These are phyloP conservation scores for Xestia sexstrigata DNA, from an alignment of 2,888 invertebrate genomes.

Conservation along the genomic window DNA sequence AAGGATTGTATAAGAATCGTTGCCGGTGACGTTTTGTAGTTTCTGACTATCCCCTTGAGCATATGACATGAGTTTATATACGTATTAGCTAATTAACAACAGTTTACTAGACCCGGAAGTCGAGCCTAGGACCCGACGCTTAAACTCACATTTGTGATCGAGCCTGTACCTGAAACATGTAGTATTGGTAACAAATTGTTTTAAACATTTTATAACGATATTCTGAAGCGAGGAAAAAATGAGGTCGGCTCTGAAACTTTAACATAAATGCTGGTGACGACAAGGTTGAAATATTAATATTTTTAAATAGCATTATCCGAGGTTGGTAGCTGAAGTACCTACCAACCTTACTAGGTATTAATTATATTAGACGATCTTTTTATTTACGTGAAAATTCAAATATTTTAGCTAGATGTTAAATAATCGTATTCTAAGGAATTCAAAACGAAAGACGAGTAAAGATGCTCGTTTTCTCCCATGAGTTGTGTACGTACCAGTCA, in stretches of 20 bases:
- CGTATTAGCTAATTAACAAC: background rate
- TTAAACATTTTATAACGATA: constrained; percentile 12
- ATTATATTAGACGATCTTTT: background rate
- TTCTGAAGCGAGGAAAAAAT: constrained; percentile 17
- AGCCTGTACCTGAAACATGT: no score
- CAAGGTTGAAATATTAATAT: constrained; percentile 3
- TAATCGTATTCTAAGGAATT: constrained; percentile 18
- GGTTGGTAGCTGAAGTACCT: background rate
- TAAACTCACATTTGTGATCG: background rate
- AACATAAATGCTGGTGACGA: constrained; percentile 6
- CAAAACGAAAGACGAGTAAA: constrained; percentile 12
- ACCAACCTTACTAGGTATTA: background rate
- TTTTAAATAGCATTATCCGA: constrained; percentile 4
- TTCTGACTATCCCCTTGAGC: background rate
- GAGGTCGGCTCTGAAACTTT: constrained; percentile 21
- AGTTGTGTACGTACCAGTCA: constrained; percentile 23
- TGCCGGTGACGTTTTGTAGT: background rate
- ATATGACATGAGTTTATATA: background rate
- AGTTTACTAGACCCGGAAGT: background rate
- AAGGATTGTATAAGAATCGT: background rate
- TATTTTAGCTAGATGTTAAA: background rate
- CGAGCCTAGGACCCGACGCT: background rate
- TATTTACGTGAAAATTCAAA: background rate
- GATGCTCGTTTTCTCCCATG: constrained; percentile 19
- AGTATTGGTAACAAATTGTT: constrained; percentile 11